These are phyloP conservation scores for Neoniphon sammara DNA, from an alignment of 2,797 vertebrate genomes.

Conservation along the genomic window DNA sequence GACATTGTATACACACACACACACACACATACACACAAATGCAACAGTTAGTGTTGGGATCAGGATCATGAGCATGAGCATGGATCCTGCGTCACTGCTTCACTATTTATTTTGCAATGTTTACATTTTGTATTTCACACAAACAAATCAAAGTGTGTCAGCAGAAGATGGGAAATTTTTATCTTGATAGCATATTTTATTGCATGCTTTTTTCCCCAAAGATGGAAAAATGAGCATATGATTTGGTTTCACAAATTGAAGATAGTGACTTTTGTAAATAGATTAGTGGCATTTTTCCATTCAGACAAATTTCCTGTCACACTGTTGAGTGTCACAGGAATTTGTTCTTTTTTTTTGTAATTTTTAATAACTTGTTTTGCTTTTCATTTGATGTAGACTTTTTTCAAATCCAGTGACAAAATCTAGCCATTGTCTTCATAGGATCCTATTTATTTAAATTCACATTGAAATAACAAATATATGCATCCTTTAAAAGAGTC, in stretches of 20 bases:
- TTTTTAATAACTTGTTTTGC: conserved; percentile 46
- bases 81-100: conserved; percentile 93
- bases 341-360: conserved; percentile 74
- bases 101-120: conserved; percentile 98
- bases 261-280: conserved; percentile 86
- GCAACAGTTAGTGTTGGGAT: conserved; percentile 76
- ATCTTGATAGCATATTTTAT: conserved; percentile 88
- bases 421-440: conserved; percentile 81
- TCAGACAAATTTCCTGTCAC: conserved; percentile 91
- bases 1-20: conserved; percentile 22
- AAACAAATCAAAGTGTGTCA: conserved; percentile 94
- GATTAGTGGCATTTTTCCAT: conserved; percentile 88
- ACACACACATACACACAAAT: conserved; percentile 47
- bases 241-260: conserved; percentile 91
- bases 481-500: conserved; percentile 80
- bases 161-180: conserved; percentile 86
- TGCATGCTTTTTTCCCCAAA: conserved; percentile 86
- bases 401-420: conserved; percentile 24
- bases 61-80: conserved; percentile 92
- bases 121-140: conserved; percentile 98
- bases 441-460: conserved; percentile 90
- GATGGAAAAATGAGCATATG: conserved; percentile 86
- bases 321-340: conserved; percentile 86
- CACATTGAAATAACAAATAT: conserved; percentile 81
- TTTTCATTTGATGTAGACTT: conserved; percentile 42